Evolutionary conservation across 2,113 vertebrate species (phyloP).

Genomic region (Clarias magur): DNA sequence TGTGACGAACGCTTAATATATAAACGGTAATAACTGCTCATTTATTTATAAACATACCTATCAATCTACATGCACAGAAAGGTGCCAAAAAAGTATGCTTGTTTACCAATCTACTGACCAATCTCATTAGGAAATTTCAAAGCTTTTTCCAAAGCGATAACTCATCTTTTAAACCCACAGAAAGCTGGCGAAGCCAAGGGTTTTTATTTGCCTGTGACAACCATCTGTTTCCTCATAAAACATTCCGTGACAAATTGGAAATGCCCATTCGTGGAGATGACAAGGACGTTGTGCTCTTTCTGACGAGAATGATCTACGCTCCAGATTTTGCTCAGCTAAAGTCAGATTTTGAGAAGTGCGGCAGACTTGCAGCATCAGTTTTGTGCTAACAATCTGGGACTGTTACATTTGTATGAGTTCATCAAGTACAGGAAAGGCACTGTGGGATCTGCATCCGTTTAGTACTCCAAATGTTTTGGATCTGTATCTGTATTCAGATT

Average conservation of each 20-base stretch:
- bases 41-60: constrained; percentile 18
- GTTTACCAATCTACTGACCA: constrained; percentile 29
- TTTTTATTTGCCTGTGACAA: constrained; percentile 43
- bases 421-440: constrained; percentile 41
- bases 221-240: constrained; percentile 46
- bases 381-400: constrained; percentile 48
- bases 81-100: constrained; percentile 26
- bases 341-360: constrained; percentile 26
- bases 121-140: constrained; percentile 44
- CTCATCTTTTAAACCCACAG: constrained; percentile 39
- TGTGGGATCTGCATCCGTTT: background rate
- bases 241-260: constrained; percentile 47
- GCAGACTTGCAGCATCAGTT: constrained; percentile 7
- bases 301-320: constrained; percentile 41
- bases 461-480: background rate
- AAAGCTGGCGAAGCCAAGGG: constrained; percentile 33
- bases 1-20: constrained; percentile 10
- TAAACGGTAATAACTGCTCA: constrained; percentile 12
- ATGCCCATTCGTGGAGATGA: constrained; percentile 45
- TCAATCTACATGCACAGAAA: constrained; percentile 25
- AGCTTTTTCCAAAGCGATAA: constrained; percentile 32
- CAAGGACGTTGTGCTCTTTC: constrained; percentile 41
- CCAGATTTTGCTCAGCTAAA: constrained; percentile 36
- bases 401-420: constrained; percentile 64
- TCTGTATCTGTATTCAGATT: background rate